Evolutionary conservation across 1,140 invertebrate species (phyloP).

Genomic region (Heterodera schachtii): DNA sequence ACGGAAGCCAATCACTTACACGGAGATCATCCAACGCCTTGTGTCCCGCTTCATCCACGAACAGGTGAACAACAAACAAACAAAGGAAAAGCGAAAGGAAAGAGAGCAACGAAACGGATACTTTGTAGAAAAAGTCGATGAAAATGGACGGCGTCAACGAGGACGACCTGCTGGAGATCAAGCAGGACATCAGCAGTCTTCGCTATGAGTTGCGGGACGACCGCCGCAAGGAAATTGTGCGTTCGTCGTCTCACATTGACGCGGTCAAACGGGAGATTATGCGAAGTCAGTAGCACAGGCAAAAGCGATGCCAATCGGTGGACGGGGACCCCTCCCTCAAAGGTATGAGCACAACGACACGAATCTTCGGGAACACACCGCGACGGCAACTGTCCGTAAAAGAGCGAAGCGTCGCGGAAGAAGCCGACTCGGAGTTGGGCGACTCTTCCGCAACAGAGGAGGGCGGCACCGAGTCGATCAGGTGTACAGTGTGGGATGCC

Average conservation of each 20-base stretch:
- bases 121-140: constrained; percentile 66
- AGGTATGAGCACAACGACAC: constrained; percentile 50
- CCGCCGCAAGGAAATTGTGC: constrained; percentile 68
- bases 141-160: constrained; percentile 72
- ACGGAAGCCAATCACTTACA: constrained; percentile 60
- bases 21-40: constrained; percentile 71
- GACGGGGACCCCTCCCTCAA: no score
- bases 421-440: constrained; percentile 34
- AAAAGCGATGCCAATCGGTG: not conserved
- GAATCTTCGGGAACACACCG: constrained; percentile 37
- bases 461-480: constrained; percentile 15
- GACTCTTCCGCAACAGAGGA: constrained; percentile 32
- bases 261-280: constrained; percentile 69
- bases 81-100: no score
- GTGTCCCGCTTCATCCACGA: constrained; percentile 66
- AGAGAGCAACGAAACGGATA: not conserved
- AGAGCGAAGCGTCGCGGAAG: constrained; percentile 51
- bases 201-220: constrained; percentile 72
- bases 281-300: constrained; percentile 47
- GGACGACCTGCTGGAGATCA: constrained; percentile 72
- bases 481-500: not conserved
- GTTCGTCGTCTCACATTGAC: constrained; percentile 69
- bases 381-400: constrained; percentile 17
- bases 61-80: not conserved
- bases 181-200: constrained; percentile 72